Evolutionary conservation across 2,113 vertebrate species (phyloP), one percentile per base, ranked within the genome.

Genomic region (Eolophus roseicapilla): DNA sequence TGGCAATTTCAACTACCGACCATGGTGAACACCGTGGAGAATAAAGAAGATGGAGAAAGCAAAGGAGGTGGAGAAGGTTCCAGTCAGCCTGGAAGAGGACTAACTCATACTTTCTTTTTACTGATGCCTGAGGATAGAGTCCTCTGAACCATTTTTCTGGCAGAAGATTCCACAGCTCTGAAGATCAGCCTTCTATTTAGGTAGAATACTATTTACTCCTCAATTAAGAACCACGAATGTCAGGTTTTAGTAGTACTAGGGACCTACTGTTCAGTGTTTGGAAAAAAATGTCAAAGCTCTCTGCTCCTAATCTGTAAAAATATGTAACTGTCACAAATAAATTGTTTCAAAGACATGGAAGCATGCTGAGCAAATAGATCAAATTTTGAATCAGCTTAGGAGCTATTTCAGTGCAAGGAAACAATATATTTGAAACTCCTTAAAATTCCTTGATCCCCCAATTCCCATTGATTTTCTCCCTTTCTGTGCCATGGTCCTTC

Each of bases 391-490:
- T 84, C 39, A 81, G 31, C 88, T 83, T 77, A 84, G 39, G 47
- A 89, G 39, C 43, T 89, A 31, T 76, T 89, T 82, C 81, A 75
- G 33, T 73, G 29, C 2, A 13, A 91, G 70, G 57, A 93, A 91
- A 39, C 41, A 17, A 67, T 64, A 17, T 62, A 68, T 91, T 78
- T 59, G 44, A 78, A 93, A 87, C 57, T 84, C 37, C 88, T 95
- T 86, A 73, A 95, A 92, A 92, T 86, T 94, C 64, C 53, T 89
- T 91, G 44, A 95, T 94, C 60, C 37, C 37, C 35, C 86, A 90
- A 78, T 93, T 90, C 60, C 80, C 73, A 93, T 55, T 81, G 79
- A 94, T 92, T 97, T 96, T 86, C 73, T 94, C 53, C 79, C 28
- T 86, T 86, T 91, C 86, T 88, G 9, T 60, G 59, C 59, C 55